A percentile compares a stretch with the other conserved stretches of the same genome.
Evolutionary conservation across 2,797 vertebrate species (phyloP).

Genomic region (Microhierax caerulescens): DNA sequence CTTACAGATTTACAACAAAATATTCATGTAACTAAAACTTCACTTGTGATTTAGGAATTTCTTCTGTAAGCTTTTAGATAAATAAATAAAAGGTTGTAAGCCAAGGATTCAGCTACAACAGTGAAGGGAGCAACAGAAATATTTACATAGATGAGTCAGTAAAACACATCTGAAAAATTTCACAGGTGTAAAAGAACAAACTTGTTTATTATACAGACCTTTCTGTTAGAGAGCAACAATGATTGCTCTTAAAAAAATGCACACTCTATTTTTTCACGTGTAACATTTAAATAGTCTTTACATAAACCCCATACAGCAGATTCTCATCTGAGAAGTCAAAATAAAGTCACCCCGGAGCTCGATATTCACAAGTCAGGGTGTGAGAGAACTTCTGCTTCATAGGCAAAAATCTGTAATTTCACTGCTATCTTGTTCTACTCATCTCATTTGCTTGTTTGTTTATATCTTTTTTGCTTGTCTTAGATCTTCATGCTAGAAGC

Average conservation of each 20-base stretch:
- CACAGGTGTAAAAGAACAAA: background rate
- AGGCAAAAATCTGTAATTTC: background rate
- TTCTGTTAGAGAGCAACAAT: background rate
- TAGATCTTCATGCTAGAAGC: background rate
- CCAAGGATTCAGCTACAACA: background rate
- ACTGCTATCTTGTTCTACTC: background rate
- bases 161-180: background rate
- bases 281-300: background rate
- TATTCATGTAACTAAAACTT: background rate
- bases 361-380: background rate
- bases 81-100: background rate
- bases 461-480: background rate
- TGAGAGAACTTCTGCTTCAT: background rate
- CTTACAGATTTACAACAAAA: background rate
- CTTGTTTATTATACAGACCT: background rate
- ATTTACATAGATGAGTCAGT: background rate
- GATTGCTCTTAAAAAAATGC: background rate
- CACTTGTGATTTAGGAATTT: background rate
- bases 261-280: background rate
- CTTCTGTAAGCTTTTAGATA: background rate
- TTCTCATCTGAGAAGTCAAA: background rate
- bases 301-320: background rate
- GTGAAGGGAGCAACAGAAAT: background rate
- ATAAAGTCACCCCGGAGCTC: background rate
- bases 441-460: background rate